These are phyloP conservation scores for Channa maculata DNA, from an alignment of 2,113 vertebrate species.

Conservation along the genomic window DNA sequence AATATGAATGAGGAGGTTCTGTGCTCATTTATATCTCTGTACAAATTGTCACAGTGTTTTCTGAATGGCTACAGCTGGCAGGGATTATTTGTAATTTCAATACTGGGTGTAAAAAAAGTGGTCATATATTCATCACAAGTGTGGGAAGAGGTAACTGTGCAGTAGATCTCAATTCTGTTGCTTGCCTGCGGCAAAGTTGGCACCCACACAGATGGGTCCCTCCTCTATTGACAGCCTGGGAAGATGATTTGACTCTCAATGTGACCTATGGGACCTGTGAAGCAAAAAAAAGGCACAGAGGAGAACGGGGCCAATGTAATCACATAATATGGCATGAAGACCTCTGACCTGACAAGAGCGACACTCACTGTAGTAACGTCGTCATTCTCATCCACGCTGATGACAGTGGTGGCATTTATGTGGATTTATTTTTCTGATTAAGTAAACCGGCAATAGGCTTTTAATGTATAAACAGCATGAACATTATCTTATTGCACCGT, in stretches of 20 bases:
- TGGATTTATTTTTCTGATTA: slow-evolving; percentile 42
- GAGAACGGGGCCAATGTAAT: slow-evolving; percentile 65
- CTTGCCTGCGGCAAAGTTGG: slow-evolving; percentile 59
- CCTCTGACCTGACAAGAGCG: slow-evolving; percentile 67
- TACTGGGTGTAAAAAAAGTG: slow-evolving; percentile 53
- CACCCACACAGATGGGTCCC: slow-evolving; percentile 54
- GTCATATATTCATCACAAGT: slow-evolving; percentile 45
- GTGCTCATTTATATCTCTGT: slow-evolving; percentile 40
- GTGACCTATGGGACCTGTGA: slow-evolving; percentile 58
- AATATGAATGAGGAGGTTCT: slow-evolving; percentile 27
- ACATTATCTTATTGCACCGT: background rate
- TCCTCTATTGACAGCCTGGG: slow-evolving; percentile 59
- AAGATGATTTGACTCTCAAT: slow-evolving; percentile 71
- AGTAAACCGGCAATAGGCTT: background rate
- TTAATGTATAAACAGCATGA: slow-evolving; percentile 3
- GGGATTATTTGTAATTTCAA: slow-evolving; percentile 63
- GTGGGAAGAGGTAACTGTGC: slow-evolving; percentile 53
- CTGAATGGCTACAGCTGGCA: slow-evolving; percentile 27
- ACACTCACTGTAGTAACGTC: slow-evolving; percentile 49
- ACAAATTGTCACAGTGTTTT: slow-evolving; percentile 42
- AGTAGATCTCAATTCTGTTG: slow-evolving; percentile 63
- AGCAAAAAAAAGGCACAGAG: slow-evolving; percentile 57
- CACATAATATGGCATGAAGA: slow-evolving; percentile 75
- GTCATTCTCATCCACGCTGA: slow-evolving; percentile 39
- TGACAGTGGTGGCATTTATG: slow-evolving; percentile 45